Conservation (phyloP, 2,113 vertebrate species). For the Clarias gariepinus region DNA sequence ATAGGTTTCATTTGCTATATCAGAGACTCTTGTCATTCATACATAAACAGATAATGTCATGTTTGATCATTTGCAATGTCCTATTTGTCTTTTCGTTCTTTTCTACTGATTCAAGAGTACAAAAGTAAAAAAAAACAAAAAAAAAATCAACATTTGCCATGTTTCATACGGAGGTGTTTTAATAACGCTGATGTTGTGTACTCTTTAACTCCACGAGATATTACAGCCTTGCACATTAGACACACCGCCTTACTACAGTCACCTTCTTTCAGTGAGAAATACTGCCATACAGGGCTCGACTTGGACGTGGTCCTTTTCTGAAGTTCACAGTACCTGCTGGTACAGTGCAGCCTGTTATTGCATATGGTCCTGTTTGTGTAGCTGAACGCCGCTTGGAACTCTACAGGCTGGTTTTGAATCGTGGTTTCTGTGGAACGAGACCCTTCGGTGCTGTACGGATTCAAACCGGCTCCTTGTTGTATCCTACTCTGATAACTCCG, state of each 20-base stretch:
- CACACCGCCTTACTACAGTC: constrained; percentile 56
- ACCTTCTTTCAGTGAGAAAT: constrained; percentile 53
- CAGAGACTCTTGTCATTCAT: neutral
- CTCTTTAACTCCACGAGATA: constrained; percentile 53
- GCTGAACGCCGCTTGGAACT: constrained; percentile 37
- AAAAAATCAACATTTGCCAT: constrained; percentile 53
- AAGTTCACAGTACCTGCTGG: constrained; percentile 53
- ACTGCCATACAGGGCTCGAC: constrained; percentile 53
- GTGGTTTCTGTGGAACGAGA: neutral
- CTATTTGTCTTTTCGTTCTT: neutral
- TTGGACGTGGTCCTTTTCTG: constrained; percentile 52
- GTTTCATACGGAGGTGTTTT: constrained; percentile 56
- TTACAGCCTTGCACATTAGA: constrained; percentile 51
- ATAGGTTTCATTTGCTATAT: constrained; percentile 3
- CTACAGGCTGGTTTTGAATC: constrained; percentile 22
- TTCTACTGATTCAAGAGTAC: neutral
- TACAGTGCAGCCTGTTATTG: constrained; percentile 46
- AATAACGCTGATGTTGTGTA: constrained; percentile 51
- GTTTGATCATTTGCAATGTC: neutral
- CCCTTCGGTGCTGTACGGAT: neutral
- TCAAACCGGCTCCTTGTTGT: constrained; percentile 26
- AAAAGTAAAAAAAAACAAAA: neutral
- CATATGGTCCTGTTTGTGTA: constrained; percentile 48
- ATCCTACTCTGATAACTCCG: constrained; percentile 19
- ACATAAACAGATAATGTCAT: neutral